A percentile compares a stretch with the other conserved stretches of the same genome.
Evolutionary conservation across 2,888 invertebrate species (phyloP).

Genomic region (Clivina fossor): DNA sequence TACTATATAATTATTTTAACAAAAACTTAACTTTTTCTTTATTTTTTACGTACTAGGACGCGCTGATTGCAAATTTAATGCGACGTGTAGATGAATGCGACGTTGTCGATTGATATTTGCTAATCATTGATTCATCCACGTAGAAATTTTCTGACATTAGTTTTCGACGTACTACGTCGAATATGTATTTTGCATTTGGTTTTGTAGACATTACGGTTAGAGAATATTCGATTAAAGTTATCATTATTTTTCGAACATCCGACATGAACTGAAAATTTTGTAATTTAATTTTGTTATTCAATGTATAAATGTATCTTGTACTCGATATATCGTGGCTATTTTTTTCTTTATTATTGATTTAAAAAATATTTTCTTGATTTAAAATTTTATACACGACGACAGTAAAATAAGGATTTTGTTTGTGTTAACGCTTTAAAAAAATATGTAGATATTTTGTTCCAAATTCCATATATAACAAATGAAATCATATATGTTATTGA

Average conservation of each 20-base stretch:
- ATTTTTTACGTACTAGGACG: constrained; percentile 24
- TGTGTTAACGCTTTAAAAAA: too few relatives aligned
- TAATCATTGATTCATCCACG: constrained; percentile 12
- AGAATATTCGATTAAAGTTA: constrained; percentile 28
- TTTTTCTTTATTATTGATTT: too few relatives aligned
- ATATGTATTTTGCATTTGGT: constrained; percentile 29
- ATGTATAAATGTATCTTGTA: too few relatives aligned
- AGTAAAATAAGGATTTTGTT: too few relatives aligned
- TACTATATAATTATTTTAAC: constrained; percentile 26
- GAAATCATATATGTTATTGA: too few relatives aligned
- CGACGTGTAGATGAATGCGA: constrained; percentile 4
- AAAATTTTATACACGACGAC: too few relatives aligned
- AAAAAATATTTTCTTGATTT: too few relatives aligned
- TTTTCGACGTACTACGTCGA: constrained; percentile 25
- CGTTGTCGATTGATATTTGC: constrained; percentile 8
- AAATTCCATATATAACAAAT: too few relatives aligned
- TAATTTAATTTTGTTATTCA: too few relatives aligned
- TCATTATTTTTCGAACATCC: constrained; percentile 30
- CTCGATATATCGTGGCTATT: too few relatives aligned
- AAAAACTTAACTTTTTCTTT: constrained; percentile 12
- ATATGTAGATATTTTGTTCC: too few relatives aligned
- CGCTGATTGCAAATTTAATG: constrained; percentile 28
- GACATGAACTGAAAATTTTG: constrained; percentile 30
- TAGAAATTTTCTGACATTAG: constrained; percentile 30
- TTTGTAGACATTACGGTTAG: constrained; percentile 23